Base-by-base conservation (phyloP, 2,113 vertebrate species). In the Lichenostomus cassidix region DNA sequence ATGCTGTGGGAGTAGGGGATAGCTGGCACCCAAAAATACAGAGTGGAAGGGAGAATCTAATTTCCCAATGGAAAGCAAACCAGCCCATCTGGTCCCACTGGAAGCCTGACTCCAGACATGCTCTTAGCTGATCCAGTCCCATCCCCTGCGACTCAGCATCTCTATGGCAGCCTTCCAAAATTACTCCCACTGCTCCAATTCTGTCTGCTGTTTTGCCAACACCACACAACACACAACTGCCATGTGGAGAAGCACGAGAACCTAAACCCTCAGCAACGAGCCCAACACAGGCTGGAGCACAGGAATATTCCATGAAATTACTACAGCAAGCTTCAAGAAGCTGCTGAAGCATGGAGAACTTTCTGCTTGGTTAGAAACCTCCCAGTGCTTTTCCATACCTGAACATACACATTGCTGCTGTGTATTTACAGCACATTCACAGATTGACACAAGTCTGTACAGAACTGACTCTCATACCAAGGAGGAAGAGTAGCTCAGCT, bases 91-190 rank as follows among this genome's bases (percentile, higher is more conserved):
- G 37, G 74, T 73, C 70, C 49, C 49, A 37, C 64, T 15, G 53
- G 37, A 44, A 64, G 37, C 21, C 76, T 31, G 33, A 50, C 47
- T 59, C n/a, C 2, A 41, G 73, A 64, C 5, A 25, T 0, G 12
- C 27, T 88, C 63, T 39, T 42, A 50, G 50, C 76, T 55, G 28
- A 58, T 62, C n/a, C 41, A 53, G n/a, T 50, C n/a, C 73, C 67
- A 52, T 7, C 18, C 63, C 24, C n/a, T 5, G 3, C 0, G 0
- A 90, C 31, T 58, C 33, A 35, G 39, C 39, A 39, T 39, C 39
- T 39, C 18, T 9, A 12, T 2, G 35, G 23, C 27, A 42, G 70
- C 49, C 37, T 47, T 28, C 39, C 46, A 52, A 49, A 70, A 47
- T 33, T 25, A 44, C 49, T 77, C 39, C 47, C 41, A 60, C 52